phyloP scores from a whole-genome alignment of 53 echinoderm and acorn worm genomes.

The Pentamera pediparva region DNA sequence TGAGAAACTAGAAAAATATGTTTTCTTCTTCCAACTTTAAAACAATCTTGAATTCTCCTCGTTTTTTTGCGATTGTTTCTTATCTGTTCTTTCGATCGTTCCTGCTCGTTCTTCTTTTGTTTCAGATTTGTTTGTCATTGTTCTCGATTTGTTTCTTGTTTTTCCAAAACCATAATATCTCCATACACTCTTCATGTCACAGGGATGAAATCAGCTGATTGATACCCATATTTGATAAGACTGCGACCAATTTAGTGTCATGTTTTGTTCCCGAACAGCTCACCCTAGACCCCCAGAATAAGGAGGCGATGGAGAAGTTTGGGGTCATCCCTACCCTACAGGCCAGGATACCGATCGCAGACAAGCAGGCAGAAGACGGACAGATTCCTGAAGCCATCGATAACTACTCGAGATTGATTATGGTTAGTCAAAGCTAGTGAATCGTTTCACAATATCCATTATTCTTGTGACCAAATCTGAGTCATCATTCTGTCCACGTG shows the following conservation, averaged over 20 bases:
- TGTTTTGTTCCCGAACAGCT: conserved; percentile 28
- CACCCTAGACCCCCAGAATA: conserved; percentile 44
- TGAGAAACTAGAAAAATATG: too few species aligned
- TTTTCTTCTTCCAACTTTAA: too few species aligned
- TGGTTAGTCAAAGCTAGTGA: conserved; percentile 63
- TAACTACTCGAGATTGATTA: conserved; percentile 56
- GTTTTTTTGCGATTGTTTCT: too few species aligned
- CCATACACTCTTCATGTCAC: background rate
- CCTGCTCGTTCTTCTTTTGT: too few species aligned
- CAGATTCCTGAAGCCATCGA: conserved; percentile 51
- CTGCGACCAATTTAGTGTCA: background rate
- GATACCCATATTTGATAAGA: background rate
- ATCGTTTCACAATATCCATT: too few species aligned
- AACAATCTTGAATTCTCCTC: too few species aligned
- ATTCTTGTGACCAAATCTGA: too few species aligned
- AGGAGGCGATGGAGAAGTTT: conserved; percentile 65
- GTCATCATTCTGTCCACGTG: too few species aligned
- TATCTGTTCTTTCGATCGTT: too few species aligned
- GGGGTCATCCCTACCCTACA: conserved; percentile 47
- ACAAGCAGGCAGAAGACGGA: conserved; percentile 22
- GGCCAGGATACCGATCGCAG: conserved; percentile 38
- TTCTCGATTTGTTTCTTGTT: too few species aligned
- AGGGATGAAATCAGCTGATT: background rate
- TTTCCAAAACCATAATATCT: background rate
- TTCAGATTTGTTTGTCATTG: too few species aligned